Percentiles rank a stretch among this genome's conserved stretches.
phyloP scores from a whole-genome alignment of 2,888 invertebrate species.

The Sesia bembeciformis region DNA sequence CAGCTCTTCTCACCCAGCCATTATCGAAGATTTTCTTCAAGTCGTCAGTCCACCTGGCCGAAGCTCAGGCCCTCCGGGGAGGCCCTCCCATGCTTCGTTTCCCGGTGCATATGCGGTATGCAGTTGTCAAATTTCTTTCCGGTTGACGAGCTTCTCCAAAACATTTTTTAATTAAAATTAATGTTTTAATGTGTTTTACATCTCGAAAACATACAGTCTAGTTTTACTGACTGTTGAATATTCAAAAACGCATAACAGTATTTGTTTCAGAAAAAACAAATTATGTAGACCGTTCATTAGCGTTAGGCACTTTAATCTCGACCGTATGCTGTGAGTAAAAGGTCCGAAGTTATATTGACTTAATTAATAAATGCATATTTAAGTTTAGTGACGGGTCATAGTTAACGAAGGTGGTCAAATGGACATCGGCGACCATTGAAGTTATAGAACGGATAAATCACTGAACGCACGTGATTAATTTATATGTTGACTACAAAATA shows the following conservation, averaged over 20 bases:
- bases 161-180: neutral
- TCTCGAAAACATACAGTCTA: conserved; percentile 2
- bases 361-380: neutral
- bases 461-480: conserved; percentile 36
- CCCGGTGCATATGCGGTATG: too few relatives aligned
- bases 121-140: too few relatives aligned
- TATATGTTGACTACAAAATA: conserved; percentile 13
- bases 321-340: too few relatives aligned
- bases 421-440: conserved; percentile 7
- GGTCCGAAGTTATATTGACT: neutral
- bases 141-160: neutral
- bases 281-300: too few relatives aligned
- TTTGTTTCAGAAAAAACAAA: neutral
- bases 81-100: too few relatives aligned
- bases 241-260: conserved; percentile 8
- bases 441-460: conserved; percentile 49
- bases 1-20: too few relatives aligned
- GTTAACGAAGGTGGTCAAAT: neutral
- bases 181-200: neutral
- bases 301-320: too few relatives aligned
- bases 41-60: too few relatives aligned
- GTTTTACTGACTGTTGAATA: conserved; percentile 7
- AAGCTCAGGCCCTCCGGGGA: too few relatives aligned
- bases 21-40: too few relatives aligned
- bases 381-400: neutral